phyloP scores from a whole-genome alignment of 2,888 invertebrate species.

The Silvanus unidentatus region DNA sequence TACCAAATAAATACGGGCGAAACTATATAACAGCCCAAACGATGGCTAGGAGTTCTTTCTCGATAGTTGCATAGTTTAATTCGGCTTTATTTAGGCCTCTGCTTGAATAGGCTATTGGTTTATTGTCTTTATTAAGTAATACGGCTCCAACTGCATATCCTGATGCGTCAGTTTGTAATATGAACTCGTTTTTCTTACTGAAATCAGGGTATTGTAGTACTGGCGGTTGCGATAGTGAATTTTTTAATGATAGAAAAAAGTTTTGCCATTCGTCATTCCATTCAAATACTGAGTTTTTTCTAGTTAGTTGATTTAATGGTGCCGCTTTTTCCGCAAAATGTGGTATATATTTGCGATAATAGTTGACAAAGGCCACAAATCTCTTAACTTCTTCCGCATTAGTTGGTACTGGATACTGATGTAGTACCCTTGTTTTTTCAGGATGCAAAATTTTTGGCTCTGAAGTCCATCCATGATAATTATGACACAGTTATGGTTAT shows the following conservation, averaged over 20 bases:
- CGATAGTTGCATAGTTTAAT: not conserved
- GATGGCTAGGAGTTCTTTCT: conserved; percentile 19
- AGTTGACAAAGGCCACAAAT: too few species aligned
- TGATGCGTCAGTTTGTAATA: conserved; percentile 1
- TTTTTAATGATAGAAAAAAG: not conserved
- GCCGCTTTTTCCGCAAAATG: not conserved
- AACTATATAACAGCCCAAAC: conserved; percentile 2
- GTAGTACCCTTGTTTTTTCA: too few species aligned
- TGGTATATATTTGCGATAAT: not conserved
- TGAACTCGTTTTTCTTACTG: conserved; percentile 12
- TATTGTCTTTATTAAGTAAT: conserved; percentile 9
- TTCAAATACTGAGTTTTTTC: not conserved
- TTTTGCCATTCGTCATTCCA: conserved; percentile 5
- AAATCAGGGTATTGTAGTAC: conserved; percentile 15
- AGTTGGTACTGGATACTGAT: too few species aligned
- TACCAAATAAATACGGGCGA: conserved; percentile 10
- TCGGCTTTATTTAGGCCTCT: conserved; percentile 11
- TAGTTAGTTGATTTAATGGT: conserved; percentile 3
- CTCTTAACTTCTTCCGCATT: not conserved
- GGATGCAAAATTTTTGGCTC: too few species aligned
- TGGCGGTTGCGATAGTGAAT: not conserved
- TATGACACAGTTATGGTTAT: too few species aligned
- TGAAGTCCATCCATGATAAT: too few species aligned
- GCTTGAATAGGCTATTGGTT: conserved; percentile 10
- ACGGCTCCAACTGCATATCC: conserved; percentile 8